A percentile compares a stretch with the other conserved stretches of the same genome.
Evolutionary conservation across 2,888 invertebrate species (phyloP).

Genomic region (Tinea trinotella): DNA sequence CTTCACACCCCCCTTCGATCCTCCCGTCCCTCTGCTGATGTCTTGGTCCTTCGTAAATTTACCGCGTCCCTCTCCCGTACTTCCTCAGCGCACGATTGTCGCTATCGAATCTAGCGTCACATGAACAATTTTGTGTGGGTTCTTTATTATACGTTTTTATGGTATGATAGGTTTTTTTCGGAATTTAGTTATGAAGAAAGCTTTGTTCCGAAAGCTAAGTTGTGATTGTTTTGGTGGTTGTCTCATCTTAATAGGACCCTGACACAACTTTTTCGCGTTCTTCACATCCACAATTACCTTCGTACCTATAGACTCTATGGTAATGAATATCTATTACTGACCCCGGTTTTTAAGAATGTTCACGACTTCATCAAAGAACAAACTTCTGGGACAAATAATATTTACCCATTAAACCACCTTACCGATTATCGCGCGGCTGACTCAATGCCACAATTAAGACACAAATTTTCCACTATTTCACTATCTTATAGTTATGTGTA

Average conservation of each 20-base stretch:
- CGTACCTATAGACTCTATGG: too few relatives aligned
- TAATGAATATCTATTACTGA: too few relatives aligned
- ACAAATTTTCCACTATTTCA: conserved; percentile 6
- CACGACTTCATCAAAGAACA: too few relatives aligned
- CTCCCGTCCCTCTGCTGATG: conserved; percentile 20
- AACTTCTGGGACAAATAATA: too few relatives aligned
- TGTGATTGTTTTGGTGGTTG: too few relatives aligned
- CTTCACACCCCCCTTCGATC: conserved; percentile 38
- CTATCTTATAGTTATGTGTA: not conserved
- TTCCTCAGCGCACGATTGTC: conserved; percentile 4
- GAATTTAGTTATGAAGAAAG: not conserved
- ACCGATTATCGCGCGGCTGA: not conserved
- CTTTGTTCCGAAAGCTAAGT: too few relatives aligned
- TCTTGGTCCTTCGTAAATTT: conserved; percentile 37
- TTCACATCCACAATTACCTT: too few relatives aligned
- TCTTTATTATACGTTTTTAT: not conserved
- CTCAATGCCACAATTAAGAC: conserved; percentile 2
- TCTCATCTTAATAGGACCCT: too few relatives aligned
- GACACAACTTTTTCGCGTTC: too few relatives aligned
- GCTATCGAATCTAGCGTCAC: conserved; percentile 17
- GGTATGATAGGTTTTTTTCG: not conserved
- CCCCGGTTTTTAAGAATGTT: too few relatives aligned
- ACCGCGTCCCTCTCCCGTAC: conserved; percentile 14
- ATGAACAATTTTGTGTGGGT: conserved; percentile 9
- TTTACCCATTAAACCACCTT: not conserved